These are phyloP conservation scores for Cossypha dichroa DNA, from an alignment of 2,797 vertebrate genomes.

Conservation along the genomic window DNA sequence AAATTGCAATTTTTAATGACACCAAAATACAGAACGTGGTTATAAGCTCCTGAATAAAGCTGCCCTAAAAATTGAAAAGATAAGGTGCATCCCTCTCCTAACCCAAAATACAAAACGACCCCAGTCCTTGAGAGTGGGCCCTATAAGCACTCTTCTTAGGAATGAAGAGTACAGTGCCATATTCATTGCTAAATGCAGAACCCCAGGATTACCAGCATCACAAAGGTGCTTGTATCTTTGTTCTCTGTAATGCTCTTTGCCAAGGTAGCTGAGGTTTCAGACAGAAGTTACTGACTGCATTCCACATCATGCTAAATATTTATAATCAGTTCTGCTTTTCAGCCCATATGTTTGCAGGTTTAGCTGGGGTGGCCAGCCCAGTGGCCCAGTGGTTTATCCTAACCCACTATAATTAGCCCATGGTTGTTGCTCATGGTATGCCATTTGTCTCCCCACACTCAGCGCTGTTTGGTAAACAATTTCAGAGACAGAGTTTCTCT, in stretches of 20 bases:
- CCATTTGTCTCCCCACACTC: constrained; percentile 60
- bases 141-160: not conserved
- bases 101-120: not conserved
- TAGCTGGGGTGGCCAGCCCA: not conserved
- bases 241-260: not conserved
- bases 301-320: not conserved
- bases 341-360: not conserved
- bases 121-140: not conserved
- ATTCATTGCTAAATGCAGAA: not conserved
- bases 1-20: not conserved
- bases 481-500: not conserved
- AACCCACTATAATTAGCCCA: constrained; percentile 38
- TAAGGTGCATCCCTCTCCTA: not conserved
- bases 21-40: not conserved
- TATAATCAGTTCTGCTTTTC: constrained; percentile 31
- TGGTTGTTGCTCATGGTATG: not conserved
- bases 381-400: not conserved
- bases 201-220: not conserved
- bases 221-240: not conserved
- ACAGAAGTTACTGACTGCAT: not conserved
- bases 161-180: not conserved
- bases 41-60: not conserved
- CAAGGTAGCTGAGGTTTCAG: not conserved
- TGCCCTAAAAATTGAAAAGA: not conserved
- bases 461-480: constrained; percentile 55